Base-by-base conservation (phyloP, 2,113 vertebrate genomes). In the Scytalopus superciliaris region DNA sequence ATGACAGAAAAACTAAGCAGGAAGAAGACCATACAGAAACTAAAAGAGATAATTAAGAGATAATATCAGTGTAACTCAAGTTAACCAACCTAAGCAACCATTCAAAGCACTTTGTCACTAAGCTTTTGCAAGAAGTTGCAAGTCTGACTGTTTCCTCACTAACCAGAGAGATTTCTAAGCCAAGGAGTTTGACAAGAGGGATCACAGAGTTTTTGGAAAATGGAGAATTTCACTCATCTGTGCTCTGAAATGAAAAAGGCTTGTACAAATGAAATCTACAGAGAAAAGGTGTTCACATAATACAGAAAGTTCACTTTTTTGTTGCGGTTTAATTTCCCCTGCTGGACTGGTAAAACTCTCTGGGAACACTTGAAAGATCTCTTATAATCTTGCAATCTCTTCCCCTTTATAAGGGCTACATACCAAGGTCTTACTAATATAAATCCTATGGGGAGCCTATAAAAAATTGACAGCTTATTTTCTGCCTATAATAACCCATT, bases 291-390 rank as follows among this genome's bases (percentile, higher is more conserved):
- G 50, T 83, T 90, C 45, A 2, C 33, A 37, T 50, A 82, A 85
- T 60, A 76, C 3, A 75, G 66, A 55, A 81, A 84, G 42, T 64
- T 91, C 44, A 59, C 66, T 59, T 89, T 90, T 81, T 85, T 85
- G 44, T 60, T 79, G 44, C 22, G 30, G 62, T 76, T 85, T 90
- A 85, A 93, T 96, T 95, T 95, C 82, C 83, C 75, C 72, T 87
- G 67, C 55, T 85, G 78, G 75, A 85, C 79, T 92, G 68, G 63
- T 80, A 95, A 92, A 85, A 87, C 49, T 73, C 69, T 84, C 64
- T 75, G 77, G 49, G 85, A 94, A 94, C 72, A 91, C 75, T 66
- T 94, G 85, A 94, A 90, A 95, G 74, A 76, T 66, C 64, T 84
- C 77, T 62, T 94, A 69, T 67, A 93, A 89, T 93, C 80, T 91